phyloP scores from a whole-genome alignment of 2,113 vertebrate species.

The Tretioscincus oriximinensis region DNA sequence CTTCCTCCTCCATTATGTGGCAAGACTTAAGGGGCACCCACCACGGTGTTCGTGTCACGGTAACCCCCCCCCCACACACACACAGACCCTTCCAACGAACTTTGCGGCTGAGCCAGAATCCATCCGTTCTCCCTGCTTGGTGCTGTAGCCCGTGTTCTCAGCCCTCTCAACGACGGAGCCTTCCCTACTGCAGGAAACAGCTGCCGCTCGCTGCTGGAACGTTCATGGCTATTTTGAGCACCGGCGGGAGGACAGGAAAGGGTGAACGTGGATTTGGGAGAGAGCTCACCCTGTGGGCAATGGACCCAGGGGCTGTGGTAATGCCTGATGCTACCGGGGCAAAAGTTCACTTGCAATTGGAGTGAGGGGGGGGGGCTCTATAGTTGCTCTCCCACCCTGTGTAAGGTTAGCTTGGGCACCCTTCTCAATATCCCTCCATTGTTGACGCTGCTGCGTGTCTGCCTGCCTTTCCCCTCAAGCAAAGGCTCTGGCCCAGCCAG shows the following conservation, averaged over 20 bases:
- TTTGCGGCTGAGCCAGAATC: neutral
- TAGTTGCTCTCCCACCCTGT: slow-evolving; percentile 30
- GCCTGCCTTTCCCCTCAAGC: neutral
- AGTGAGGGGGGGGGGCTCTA: slow-evolving; percentile 5
- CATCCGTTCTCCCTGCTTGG: neutral
- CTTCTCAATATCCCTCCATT: slow-evolving; percentile 62
- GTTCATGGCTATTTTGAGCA: slow-evolving; percentile 59
- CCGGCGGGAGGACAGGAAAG: slow-evolving; percentile 46
- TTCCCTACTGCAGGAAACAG: slow-evolving; percentile 29
- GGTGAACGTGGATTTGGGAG: slow-evolving; percentile 59
- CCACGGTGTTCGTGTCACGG: too few relatives aligned
- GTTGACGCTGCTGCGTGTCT: neutral
- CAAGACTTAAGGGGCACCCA: too few relatives aligned
- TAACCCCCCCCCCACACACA: too few relatives aligned
- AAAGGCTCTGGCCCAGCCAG: slow-evolving; percentile 58
- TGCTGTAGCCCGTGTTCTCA: neutral
- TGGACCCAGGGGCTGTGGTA: slow-evolving; percentile 62
- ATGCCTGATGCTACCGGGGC: slow-evolving; percentile 62
- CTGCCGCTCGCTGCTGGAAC: slow-evolving; percentile 60
- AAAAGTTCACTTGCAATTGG: slow-evolving; percentile 68
- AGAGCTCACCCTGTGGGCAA: slow-evolving; percentile 41
- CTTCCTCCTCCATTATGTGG: too few relatives aligned
- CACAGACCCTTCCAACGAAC: neutral
- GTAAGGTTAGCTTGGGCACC: slow-evolving; percentile 62
- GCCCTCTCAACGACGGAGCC: neutral